Percentiles rank a stretch among this genome's conserved stretches.
Conservation (phyloP, 2,888 invertebrate species). For the Heliconius hortense region DNA sequence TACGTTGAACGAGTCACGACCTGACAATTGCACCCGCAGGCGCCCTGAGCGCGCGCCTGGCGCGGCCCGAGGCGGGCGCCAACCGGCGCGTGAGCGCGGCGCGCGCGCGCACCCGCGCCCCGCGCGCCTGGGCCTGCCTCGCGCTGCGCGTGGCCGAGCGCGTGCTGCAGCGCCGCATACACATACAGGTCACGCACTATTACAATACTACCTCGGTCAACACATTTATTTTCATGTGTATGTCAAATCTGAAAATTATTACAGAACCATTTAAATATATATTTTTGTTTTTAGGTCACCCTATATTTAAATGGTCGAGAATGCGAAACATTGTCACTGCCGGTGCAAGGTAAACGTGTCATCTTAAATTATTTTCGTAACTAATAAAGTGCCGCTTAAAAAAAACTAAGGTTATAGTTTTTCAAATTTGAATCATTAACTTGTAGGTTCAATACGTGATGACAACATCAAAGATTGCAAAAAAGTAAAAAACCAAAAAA, state of each 20-base stretch:
- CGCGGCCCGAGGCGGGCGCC: conserved; percentile 76
- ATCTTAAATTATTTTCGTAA: neutral
- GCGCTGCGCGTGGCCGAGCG: conserved; percentile 82
- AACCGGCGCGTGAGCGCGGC: conserved; percentile 78
- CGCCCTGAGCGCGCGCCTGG: conserved; percentile 71
- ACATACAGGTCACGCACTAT: conserved; percentile 52
- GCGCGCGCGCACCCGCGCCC: conserved; percentile 67
- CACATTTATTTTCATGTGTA: too few species aligned
- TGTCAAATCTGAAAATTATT: too few species aligned
- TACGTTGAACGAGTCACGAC: too few species aligned
- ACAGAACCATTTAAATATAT: too few species aligned
- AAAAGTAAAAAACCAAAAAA: too few species aligned
- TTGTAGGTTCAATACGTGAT: too few species aligned
- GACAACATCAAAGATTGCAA: too few species aligned
- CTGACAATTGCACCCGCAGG: too few species aligned
- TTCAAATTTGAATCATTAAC: too few species aligned
- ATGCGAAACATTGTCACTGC: conserved; percentile 79
- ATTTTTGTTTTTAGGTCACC: conserved; percentile 65
- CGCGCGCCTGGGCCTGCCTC: conserved; percentile 80
- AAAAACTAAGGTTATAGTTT: too few species aligned
- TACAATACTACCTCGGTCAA: too few species aligned
- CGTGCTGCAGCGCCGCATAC: conserved; percentile 79
- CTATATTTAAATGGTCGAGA: conserved; percentile 83
- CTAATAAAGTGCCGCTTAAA: neutral
- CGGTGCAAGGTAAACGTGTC: conserved; percentile 74